A percentile compares a stretch with the other conserved stretches of the same genome.
These are phyloP conservation scores for Syrphus vitripennis DNA, from an alignment of 2,888 invertebrate species.

Conservation along the genomic window DNA sequence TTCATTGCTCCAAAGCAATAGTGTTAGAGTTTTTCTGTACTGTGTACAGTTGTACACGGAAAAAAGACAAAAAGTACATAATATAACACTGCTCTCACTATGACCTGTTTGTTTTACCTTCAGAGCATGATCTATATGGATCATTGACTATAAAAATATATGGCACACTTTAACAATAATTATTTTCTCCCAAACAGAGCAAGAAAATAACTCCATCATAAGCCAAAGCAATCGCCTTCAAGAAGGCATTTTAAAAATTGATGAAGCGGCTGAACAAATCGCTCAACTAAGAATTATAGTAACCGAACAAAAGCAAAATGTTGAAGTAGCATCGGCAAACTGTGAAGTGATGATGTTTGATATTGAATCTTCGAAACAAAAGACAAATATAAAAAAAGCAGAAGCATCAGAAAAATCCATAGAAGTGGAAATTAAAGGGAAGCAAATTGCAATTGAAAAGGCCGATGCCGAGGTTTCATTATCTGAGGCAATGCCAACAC, in stretches of 20 bases:
- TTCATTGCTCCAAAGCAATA: too few relatives aligned
- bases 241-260: conserved; percentile 84
- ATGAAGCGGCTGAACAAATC: conserved; percentile 92
- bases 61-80: too few relatives aligned
- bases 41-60: too few relatives aligned
- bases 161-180: neutral
- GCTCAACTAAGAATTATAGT: conserved; percentile 90
- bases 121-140: too few relatives aligned
- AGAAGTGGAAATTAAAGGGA: conserved; percentile 92
- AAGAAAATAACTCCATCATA: conserved; percentile 77
- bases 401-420: conserved; percentile 90
- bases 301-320: conserved; percentile 91
- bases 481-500: conserved; percentile 91
- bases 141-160: too few relatives aligned
- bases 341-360: conserved; percentile 90
- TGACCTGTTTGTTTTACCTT: too few relatives aligned
- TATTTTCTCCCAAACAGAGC: conserved; percentile 76
- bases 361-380: conserved; percentile 87
- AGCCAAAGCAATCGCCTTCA: conserved; percentile 78
- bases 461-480: conserved; percentile 91
- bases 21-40: too few relatives aligned
- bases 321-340: conserved; percentile 90
- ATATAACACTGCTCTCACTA: too few relatives aligned
- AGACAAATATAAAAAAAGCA: conserved; percentile 89
- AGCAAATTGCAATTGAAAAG: conserved; percentile 90